A percentile compares a stretch with the other conserved stretches of the same genome.
phyloP scores from a whole-genome alignment of 2,888 invertebrate genomes.

The Mimumesa dahlbomi region DNA sequence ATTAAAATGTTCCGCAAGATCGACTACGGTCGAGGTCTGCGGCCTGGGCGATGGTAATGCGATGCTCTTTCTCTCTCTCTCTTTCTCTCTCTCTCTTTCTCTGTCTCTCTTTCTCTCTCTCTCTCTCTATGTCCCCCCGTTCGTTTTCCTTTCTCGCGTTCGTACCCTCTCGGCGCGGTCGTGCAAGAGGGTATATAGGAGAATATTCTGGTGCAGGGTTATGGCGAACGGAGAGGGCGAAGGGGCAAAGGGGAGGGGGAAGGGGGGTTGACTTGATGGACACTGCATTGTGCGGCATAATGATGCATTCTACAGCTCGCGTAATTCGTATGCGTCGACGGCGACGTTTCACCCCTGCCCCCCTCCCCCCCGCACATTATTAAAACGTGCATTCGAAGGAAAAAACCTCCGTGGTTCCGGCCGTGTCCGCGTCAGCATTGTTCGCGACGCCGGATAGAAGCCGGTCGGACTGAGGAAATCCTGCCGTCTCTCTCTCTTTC shows the following conservation, averaged over 20 bases:
- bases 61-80: conserved; percentile 51
- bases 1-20: conserved; percentile 80
- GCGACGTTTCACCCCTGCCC: conserved; percentile 58
- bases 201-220: conserved; percentile 59
- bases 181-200: conserved; percentile 50
- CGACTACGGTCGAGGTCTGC: conserved; percentile 73
- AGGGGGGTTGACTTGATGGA: conserved; percentile 72
- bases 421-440: conserved; percentile 50
- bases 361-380: conserved; percentile 58
- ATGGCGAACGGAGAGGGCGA: too few species aligned
- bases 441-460: conserved; percentile 34
- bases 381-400: conserved; percentile 63
- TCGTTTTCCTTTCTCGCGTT: conserved; percentile 25
- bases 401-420: conserved; percentile 46
- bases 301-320: conserved; percentile 71
- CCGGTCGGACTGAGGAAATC: conserved; percentile 40
- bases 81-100: conserved; percentile 10
- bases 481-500: conserved; percentile 13
- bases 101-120: background rate
- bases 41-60: conserved; percentile 68
- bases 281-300: conserved; percentile 73
- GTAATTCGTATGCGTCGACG: conserved; percentile 64
- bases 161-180: conserved; percentile 39
- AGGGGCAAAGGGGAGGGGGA: too few species aligned
- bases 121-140: conserved; percentile 8